Percentiles rank a stretch among this genome's conserved stretches.
Conservation (phyloP, 2,797 vertebrate species). For the Arremon aurantiirostris region DNA sequence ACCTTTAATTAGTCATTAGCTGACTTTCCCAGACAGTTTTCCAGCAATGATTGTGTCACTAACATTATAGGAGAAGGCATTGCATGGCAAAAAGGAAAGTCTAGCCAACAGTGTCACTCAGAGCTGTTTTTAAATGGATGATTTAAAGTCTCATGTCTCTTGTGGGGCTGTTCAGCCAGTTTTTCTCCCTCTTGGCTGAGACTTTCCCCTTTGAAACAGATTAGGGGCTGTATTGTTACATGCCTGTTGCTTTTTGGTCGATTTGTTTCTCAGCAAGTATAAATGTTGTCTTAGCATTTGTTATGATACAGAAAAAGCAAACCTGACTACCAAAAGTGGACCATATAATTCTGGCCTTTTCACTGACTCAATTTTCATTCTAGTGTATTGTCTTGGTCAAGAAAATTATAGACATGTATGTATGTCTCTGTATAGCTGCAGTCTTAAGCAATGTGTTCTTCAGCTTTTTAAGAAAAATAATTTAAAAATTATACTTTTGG, state of each 20-base stretch:
- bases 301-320: background rate
- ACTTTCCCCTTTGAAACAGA: background rate
- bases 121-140: background rate
- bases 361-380: background rate
- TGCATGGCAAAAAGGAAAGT: background rate
- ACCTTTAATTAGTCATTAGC: constrained; percentile 40
- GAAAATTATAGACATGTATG: fast-evolving
- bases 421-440: background rate
- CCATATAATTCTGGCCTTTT: background rate
- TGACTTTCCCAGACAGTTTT: background rate
- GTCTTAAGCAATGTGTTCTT: background rate
- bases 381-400: background rate
- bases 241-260: background rate
- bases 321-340: background rate
- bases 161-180: background rate
- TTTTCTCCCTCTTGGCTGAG: background rate
- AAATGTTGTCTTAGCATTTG: background rate
- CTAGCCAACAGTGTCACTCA: background rate
- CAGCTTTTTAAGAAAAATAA: background rate
- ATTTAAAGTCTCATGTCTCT: background rate
- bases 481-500: fast-evolving
- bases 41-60: background rate
- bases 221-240: background rate
- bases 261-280: background rate
- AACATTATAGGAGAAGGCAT: background rate